Conservation (phyloP, 2,888 invertebrate genomes). For the Busseola fusca region DNA sequence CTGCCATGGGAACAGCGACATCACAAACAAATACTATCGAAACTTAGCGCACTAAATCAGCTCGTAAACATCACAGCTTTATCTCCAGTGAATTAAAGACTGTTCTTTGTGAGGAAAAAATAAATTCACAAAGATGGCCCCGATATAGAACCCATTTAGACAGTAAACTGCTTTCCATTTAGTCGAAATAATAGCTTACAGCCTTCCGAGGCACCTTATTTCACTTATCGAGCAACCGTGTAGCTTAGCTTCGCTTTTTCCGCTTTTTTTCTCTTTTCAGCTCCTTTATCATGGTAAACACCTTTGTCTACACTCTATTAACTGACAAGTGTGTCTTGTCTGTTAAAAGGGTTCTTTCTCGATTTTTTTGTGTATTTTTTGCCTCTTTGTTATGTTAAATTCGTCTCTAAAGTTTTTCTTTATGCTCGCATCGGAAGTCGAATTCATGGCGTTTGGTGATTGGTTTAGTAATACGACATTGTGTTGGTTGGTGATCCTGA, state of each 20-base stretch:
- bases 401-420: conserved; percentile 50
- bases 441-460: conserved; percentile 33
- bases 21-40: conserved; percentile 8
- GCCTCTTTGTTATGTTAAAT: conserved; percentile 69
- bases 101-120: conserved; percentile 53
- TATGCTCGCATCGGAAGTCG: conserved; percentile 39
- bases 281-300: conserved; percentile 70
- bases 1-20: neutral
- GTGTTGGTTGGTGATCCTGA: conserved; percentile 12
- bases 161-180: conserved; percentile 68
- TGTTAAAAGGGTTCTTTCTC: conserved; percentile 63
- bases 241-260: conserved; percentile 46
- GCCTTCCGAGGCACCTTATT: conserved; percentile 62
- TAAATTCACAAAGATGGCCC: conserved; percentile 60
- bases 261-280: conserved; percentile 42
- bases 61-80: conserved; percentile 42
- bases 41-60: conserved; percentile 27
- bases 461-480: conserved; percentile 19
- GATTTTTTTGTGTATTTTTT: conserved; percentile 52
- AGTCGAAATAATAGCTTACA: conserved; percentile 67
- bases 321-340: conserved; percentile 65
- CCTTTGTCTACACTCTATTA: conserved; percentile 71
- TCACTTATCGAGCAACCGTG: conserved; percentile 63
- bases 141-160: conserved; percentile 67
- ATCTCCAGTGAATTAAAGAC: conserved; percentile 52